Percentiles rank a stretch among this genome's conserved stretches.
Evolutionary conservation across 2,797 vertebrate species (phyloP).

Genomic region (Ptychobarbus kaznakovi): DNA sequence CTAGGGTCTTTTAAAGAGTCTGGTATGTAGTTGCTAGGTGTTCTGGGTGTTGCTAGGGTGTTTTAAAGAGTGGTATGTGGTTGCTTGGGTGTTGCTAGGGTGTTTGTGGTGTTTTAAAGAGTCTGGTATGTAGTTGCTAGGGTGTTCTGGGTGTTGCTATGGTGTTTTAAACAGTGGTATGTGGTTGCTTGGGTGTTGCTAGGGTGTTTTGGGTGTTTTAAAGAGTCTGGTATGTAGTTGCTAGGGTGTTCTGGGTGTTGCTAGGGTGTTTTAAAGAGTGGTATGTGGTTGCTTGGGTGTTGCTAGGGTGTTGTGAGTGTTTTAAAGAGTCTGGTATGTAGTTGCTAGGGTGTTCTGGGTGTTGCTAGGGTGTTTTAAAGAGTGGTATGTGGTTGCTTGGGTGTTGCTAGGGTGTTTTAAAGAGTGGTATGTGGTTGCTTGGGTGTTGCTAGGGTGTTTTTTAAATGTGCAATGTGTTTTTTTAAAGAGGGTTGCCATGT

Average conservation of each 20-base stretch:
- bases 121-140: background rate
- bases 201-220: background rate
- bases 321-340: background rate
- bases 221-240: background rate
- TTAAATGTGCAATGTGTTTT: too few species aligned
- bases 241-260: background rate
- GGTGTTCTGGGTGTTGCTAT: background rate
- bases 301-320: background rate
- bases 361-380: background rate
- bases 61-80: background rate
- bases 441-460: background rate
- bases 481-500: background rate
- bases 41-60: background rate
- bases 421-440: background rate
- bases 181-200: background rate
- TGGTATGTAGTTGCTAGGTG: background rate
- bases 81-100: background rate
- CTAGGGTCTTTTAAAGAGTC: too few species aligned
- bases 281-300: background rate
- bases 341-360: background rate
- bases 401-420: background rate
- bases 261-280: background rate
- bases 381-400: background rate
- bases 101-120: too few species aligned
- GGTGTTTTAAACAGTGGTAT: background rate